Evolutionary conservation across 2,797 vertebrate species (phyloP).

Genomic region (Pygocentrus nattereri): DNA sequence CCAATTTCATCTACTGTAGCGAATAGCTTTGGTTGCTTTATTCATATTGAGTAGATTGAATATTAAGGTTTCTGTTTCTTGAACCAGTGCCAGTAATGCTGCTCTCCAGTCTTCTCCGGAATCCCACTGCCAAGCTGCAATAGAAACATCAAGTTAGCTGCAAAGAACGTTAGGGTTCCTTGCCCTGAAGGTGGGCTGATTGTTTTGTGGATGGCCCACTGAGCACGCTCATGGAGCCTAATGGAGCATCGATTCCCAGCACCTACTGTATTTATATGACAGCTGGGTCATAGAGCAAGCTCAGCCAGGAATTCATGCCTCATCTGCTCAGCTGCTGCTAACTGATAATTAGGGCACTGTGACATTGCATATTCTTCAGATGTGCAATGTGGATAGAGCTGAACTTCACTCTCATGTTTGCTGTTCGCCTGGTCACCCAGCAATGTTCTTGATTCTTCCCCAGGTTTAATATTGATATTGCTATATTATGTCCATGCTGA

Average conservation of each 20-base stretch:
- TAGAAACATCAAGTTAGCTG: slow-evolving; percentile 48
- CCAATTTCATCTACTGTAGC: slow-evolving; percentile 21
- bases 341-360: slow-evolving; percentile 56
- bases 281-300: slow-evolving; percentile 51
- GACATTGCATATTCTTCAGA: slow-evolving; percentile 48
- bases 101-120: slow-evolving; percentile 22
- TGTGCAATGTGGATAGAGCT: slow-evolving; percentile 22
- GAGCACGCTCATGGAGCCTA: slow-evolving; percentile 56
- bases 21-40: slow-evolving; percentile 4
- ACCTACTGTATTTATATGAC: slow-evolving; percentile 59
- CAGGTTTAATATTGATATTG: slow-evolving; percentile 18
- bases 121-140: not conserved
- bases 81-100: not conserved
- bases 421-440: slow-evolving; percentile 12
- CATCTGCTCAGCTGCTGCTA: slow-evolving; percentile 55
- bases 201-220: slow-evolving; percentile 54
- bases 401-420: not conserved
- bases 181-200: slow-evolving; percentile 50
- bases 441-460: slow-evolving; percentile 25
- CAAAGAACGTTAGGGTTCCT: slow-evolving; percentile 44
- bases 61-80: not conserved
- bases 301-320: slow-evolving; percentile 56
- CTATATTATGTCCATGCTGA: slow-evolving; percentile 18
- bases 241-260: slow-evolving; percentile 53
- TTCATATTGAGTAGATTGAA: slow-evolving; percentile 32